Conservation (phyloP, 1,140 invertebrate genomes). For the Schlechtendalia chinensis region DNA sequence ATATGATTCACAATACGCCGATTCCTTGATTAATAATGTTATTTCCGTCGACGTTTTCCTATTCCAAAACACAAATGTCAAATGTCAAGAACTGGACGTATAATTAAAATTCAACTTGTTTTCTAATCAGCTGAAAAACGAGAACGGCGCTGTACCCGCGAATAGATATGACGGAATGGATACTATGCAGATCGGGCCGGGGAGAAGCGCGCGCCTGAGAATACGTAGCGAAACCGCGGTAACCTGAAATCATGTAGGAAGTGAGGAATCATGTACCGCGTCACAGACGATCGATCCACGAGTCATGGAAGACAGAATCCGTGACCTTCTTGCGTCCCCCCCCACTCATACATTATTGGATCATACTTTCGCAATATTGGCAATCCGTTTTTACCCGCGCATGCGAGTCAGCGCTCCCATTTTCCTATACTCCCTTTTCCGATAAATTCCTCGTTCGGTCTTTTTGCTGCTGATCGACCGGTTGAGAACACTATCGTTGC, state of each 20-base stretch:
- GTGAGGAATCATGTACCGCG: too few relatives aligned
- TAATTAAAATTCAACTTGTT: constrained; percentile 13
- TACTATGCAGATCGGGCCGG: too few relatives aligned
- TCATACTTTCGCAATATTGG: background rate
- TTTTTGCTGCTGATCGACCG: background rate
- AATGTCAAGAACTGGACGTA: background rate
- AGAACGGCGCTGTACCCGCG: background rate
- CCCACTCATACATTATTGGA: background rate
- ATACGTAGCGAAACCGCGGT: too few relatives aligned
- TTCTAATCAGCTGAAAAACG: constrained; percentile 40
- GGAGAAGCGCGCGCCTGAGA: too few relatives aligned
- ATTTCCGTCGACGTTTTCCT: too few relatives aligned
- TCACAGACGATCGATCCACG: background rate
- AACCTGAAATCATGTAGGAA: too few relatives aligned
- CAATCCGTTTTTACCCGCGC: background rate
- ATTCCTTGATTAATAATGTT: too few relatives aligned
- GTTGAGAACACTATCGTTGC: background rate
- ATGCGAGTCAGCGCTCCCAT: background rate
- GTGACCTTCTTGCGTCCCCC: background rate
- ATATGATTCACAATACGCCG: too few relatives aligned
- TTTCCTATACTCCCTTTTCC: too few relatives aligned
- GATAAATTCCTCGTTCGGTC: background rate
- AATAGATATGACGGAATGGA: background rate
- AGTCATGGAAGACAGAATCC: background rate
- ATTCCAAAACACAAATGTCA: background rate